Evolutionary conservation across 2,113 vertebrate genomes (phyloP).

Genomic region (Scomber japonicus): DNA sequence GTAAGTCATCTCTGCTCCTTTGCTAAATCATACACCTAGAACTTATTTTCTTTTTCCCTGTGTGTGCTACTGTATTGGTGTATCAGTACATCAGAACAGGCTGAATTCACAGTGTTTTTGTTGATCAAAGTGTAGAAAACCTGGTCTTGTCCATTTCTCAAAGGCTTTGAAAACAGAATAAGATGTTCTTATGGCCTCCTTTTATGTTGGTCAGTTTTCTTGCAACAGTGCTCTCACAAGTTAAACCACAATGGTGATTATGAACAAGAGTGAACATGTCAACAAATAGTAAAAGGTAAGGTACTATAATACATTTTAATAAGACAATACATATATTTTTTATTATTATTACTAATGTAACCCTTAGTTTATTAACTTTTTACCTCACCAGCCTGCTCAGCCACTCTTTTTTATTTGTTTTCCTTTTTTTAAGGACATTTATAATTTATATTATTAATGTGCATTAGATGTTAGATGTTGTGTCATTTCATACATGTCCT

Average conservation of each 20-base stretch:
- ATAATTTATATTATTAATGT: too few relatives aligned
- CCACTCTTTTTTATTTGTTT: too few relatives aligned
- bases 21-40: too few relatives aligned
- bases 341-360: too few relatives aligned
- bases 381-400: too few relatives aligned
- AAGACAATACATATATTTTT: too few relatives aligned
- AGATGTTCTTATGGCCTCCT: conserved; percentile 15
- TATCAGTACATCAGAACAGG: too few relatives aligned
- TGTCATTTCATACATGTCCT: neutral
- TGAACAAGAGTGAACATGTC: neutral
- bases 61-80: neutral
- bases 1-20: too few relatives aligned
- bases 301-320: too few relatives aligned
- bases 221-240: conserved; percentile 16
- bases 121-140: conserved; percentile 32
- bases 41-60: neutral
- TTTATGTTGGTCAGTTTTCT: conserved; percentile 30
- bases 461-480: neutral
- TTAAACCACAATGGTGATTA: neutral
- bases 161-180: conserved; percentile 31
- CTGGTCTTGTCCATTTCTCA: neutral
- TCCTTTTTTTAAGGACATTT: too few relatives aligned
- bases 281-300: too few relatives aligned
- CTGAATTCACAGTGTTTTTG: neutral
- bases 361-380: too few relatives aligned